These are phyloP conservation scores for Ditylenchus weischeri DNA, from an alignment of 2,888 invertebrate species.

Conservation along the genomic window DNA sequence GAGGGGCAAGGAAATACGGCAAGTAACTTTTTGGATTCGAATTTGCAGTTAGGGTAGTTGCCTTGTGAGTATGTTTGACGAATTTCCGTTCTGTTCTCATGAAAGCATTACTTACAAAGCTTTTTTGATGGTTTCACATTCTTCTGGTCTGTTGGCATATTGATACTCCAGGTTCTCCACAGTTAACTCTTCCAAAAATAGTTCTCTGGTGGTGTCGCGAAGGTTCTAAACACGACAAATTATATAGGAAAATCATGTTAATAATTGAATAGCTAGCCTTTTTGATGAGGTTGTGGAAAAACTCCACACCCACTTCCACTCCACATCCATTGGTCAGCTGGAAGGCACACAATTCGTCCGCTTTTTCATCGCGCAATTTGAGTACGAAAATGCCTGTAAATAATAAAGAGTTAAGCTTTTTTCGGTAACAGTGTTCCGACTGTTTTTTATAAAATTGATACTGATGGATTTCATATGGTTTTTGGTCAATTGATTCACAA, in stretches of 20 bases:
- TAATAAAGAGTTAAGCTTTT: too few relatives aligned
- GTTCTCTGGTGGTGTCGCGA: conserved; percentile 16
- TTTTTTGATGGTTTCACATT: conserved; percentile 19
- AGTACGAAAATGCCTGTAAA: conserved; percentile 26
- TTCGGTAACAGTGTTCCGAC: neutral
- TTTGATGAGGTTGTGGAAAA: conserved; percentile 23
- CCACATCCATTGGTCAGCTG: conserved; percentile 26
- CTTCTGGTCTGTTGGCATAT: conserved; percentile 23
- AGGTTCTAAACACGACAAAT: conserved; percentile 8
- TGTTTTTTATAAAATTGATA: neutral
- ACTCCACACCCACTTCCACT: conserved; percentile 22
- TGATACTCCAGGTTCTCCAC: conserved; percentile 13
- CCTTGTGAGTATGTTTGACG: neutral
- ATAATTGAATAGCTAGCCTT: conserved; percentile 8
- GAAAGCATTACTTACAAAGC: conserved; percentile 13
- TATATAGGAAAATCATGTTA: neutral
- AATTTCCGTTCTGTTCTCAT: neutral
- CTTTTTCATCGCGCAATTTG: conserved; percentile 33
- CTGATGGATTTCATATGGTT: neutral
- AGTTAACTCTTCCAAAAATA: conserved; percentile 18
- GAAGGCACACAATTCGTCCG: conserved; percentile 26
- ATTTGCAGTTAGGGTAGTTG: too few relatives aligned
- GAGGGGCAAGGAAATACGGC: too few relatives aligned
- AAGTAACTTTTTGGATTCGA: too few relatives aligned
- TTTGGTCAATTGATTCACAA: too few relatives aligned